A percentile compares a stretch with the other conserved stretches of the same genome.
Evolutionary conservation across 2,888 invertebrate genomes (phyloP).

Genomic region (Troides oblongomaculatus): DNA sequence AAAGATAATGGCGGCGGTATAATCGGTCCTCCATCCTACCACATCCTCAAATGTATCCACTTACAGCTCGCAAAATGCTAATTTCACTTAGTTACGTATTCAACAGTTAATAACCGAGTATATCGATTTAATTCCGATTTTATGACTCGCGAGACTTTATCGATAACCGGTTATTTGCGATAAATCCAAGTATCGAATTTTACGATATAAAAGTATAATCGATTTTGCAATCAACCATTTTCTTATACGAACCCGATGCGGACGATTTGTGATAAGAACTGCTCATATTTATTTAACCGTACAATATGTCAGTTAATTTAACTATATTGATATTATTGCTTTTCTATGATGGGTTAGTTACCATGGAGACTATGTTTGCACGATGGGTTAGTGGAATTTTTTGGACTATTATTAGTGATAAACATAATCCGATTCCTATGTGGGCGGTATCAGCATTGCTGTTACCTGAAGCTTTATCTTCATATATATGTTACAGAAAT

Average conservation of each 20-base stretch:
- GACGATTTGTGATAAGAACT: not conserved
- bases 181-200: constrained; percentile 36
- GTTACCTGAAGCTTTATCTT: no score
- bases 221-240: constrained; percentile 45
- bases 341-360: no score
- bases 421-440: no score
- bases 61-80: constrained; percentile 39
- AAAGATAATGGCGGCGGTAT: constrained; percentile 20
- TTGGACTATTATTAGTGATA: no score
- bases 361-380: no score
- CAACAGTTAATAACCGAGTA: constrained; percentile 32
- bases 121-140: constrained; percentile 46
- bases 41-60: constrained; percentile 30
- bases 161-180: constrained; percentile 46
- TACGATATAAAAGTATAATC: constrained; percentile 48
- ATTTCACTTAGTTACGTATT: constrained; percentile 41
- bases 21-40: constrained; percentile 18
- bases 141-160: constrained; percentile 48
- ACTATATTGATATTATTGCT: no score
- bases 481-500: no score
- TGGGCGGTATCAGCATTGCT: no score
- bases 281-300: not conserved
- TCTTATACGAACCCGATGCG: constrained; percentile 5
- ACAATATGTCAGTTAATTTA: no score
- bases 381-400: no score